Base-by-base conservation (phyloP, 2,113 vertebrate species). In the Myotis brandtii region DNA sequence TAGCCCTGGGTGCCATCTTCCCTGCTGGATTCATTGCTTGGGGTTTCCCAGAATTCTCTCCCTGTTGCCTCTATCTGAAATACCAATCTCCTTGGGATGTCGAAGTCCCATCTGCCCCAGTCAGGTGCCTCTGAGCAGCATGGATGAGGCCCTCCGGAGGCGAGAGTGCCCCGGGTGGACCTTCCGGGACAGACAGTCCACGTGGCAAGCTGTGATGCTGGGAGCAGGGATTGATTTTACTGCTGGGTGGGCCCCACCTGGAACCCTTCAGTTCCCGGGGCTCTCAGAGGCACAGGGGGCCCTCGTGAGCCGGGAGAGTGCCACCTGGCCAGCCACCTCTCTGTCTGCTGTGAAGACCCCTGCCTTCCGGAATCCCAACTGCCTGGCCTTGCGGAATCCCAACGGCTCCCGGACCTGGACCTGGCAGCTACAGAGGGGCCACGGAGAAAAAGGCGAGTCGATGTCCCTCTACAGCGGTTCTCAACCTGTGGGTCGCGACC, bases 141-240 rank as follows among this genome's bases (percentile, higher is more conserved):
- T 4, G 76, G 12, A 25, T 8, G 5, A 40, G 27, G 6, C 34
- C 30, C 4, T 12, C 2, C 0, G 59, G 62, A 54, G 43, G 87
- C 54, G 6, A 54, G 23, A 14, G 13, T 6, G 52, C 84, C 80
- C 14, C 1, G 7, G 11, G 13, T 8, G 43, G 34, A 48, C 83
- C n/a, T 25, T 37, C 66, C 40, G 75, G 56, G 48, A 34, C 34
- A 20, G 46, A 37, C 17, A 62, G 67, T 52, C 16, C 23, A 4
- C 2, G 2, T 16, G 23, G 40, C 0, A 9, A 23, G 40, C 32
- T n/a, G 37, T 20, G 34, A 43, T 25, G 16, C 12, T 5, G 2
- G 18, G 34, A 17, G 9, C 17, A 66, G 62, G 32, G 43, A 12
- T 20, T 64, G 56, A 25, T 32, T 66, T 80, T 20, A 30, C 46